phyloP scores from a whole-genome alignment of 2,888 invertebrate species.

The Xanthorhoe spadicearia region DNA sequence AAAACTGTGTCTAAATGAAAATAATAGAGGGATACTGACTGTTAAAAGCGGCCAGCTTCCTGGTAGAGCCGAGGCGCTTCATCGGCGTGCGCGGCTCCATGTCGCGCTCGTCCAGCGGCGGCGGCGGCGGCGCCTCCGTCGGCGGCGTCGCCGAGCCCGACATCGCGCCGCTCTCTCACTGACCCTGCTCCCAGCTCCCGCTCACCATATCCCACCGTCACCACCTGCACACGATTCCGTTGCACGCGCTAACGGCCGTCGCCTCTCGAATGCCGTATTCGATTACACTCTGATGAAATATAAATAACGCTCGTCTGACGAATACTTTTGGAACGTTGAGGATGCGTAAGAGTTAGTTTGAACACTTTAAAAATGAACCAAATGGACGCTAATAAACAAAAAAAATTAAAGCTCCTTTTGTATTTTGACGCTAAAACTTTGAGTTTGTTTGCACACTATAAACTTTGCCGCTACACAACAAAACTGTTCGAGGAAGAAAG shows the following conservation, averaged over 20 bases:
- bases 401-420: neutral
- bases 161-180: conserved; percentile 37
- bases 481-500: no score
- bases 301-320: conserved; percentile 15
- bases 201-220: neutral
- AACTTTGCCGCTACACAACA: no score
- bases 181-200: neutral
- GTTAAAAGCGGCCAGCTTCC: conserved; percentile 91
- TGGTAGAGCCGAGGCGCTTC: conserved; percentile 91
- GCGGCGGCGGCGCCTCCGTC: conserved; percentile 91
- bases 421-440: neutral
- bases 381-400: neutral
- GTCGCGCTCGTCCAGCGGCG: conserved; percentile 90
- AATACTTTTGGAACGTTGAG: conserved; percentile 1
- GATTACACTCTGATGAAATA: conserved; percentile 14
- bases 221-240: neutral
- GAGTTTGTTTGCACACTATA: no score
- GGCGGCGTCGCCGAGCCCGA: conserved; percentile 91
- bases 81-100: conserved; percentile 91
- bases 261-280: conserved; percentile 4
- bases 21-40: conserved; percentile 84
- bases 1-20: neutral
- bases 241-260: neutral
- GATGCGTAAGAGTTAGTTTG: conserved; percentile 2
- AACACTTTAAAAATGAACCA: conserved; percentile 3